Conservation (phyloP, 2,888 invertebrate genomes). For the Erebia aethiops region DNA sequence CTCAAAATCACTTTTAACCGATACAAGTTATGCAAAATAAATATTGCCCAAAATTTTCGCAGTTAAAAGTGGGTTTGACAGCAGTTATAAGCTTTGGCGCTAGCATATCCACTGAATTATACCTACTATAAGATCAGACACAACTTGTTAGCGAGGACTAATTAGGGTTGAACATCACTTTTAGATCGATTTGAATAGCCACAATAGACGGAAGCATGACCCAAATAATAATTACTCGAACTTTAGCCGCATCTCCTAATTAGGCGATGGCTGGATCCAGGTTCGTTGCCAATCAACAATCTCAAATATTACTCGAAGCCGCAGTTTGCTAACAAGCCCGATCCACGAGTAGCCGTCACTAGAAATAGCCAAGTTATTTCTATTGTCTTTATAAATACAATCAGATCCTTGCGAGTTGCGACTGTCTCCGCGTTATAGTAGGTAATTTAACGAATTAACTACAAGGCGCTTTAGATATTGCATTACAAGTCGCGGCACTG, state of each 20-base stretch:
- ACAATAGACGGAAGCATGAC: not conserved
- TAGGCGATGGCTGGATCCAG: not conserved
- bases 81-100: no score
- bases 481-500: not conserved
- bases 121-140: no score
- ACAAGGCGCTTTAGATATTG: not conserved
- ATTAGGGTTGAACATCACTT: no score
- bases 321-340: slow-evolving; percentile 17
- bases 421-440: slow-evolving; percentile 4
- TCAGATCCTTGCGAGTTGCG: slow-evolving; percentile 4
- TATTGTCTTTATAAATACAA: slow-evolving; percentile 19
- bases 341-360: not conserved
- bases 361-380: slow-evolving; percentile 12
- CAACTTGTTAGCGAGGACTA: no score
- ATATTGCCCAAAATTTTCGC: no score
- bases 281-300: slow-evolving; percentile 18
- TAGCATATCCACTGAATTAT: no score
- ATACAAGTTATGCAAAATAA: no score
- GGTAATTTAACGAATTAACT: slow-evolving; percentile 12
- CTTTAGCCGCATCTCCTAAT: not conserved
- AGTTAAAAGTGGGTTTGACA: no score
- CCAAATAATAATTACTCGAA: slow-evolving; percentile 7
- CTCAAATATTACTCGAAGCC: slow-evolving; percentile 13
- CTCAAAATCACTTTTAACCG: no score
- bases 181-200: not conserved